These are phyloP conservation scores for Indri indri DNA, from an alignment of 2,113 vertebrate genomes.

Conservation along the genomic window DNA sequence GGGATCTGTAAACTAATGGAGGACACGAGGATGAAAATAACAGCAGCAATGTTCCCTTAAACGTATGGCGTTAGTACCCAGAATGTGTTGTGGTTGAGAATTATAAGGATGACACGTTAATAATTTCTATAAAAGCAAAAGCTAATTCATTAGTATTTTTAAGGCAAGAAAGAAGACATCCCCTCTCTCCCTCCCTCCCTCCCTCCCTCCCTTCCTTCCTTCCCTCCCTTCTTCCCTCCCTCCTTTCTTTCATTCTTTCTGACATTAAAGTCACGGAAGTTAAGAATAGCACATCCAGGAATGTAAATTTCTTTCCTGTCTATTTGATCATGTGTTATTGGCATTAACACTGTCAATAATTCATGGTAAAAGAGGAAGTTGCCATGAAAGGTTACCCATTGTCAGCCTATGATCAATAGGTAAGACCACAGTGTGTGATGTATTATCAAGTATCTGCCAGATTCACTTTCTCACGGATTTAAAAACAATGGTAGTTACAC, in stretches of 20 bases:
- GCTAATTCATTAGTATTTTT: background rate
- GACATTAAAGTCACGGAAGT: background rate
- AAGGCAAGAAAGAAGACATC: background rate
- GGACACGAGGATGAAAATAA: background rate
- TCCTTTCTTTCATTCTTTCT: background rate
- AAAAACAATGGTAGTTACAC: constrained; percentile 58
- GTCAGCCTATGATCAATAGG: constrained; percentile 53
- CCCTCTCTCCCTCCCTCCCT: too few species aligned
- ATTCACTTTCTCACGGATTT: constrained; percentile 48
- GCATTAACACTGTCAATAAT: constrained; percentile 73
- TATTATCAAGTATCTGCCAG: constrained; percentile 67
- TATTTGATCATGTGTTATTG: constrained; percentile 63
- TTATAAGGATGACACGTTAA: background rate
- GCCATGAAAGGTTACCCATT: constrained; percentile 50
- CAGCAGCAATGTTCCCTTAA: background rate
- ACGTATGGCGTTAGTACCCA: background rate
- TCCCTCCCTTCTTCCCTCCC: too few species aligned
- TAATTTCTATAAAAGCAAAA: background rate
- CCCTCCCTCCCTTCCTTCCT: background rate
- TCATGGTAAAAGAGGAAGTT: constrained; percentile 59
- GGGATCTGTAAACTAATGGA: background rate
- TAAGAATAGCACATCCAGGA: constrained; percentile 41
- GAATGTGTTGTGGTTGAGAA: background rate
- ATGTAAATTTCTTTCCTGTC: constrained; percentile 62
- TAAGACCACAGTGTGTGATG: constrained; percentile 49